A percentile compares a stretch with the other conserved stretches of the same genome.
Conservation (phyloP, 2,797 vertebrate genomes). For the Cirrhinus molitorella region DNA sequence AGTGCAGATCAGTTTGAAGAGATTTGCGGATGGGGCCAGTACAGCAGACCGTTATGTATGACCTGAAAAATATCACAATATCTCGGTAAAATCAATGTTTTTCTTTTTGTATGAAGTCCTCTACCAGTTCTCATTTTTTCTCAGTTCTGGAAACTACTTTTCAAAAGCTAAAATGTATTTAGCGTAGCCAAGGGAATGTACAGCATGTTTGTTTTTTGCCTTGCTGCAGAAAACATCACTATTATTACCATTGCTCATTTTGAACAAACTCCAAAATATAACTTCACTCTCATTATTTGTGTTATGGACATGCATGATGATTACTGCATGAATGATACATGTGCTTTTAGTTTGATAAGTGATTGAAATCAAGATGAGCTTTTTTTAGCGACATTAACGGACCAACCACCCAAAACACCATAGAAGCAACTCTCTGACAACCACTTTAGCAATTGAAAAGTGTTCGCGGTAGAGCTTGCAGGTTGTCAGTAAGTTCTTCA, state of each 20-base stretch:
- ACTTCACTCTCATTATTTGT: no score
- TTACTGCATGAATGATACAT: background rate
- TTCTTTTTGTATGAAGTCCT: background rate
- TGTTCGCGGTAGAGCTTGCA: background rate
- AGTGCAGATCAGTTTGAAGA: constrained; percentile 22
- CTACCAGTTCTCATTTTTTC: background rate
- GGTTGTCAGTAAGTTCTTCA: background rate
- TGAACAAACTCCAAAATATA: background rate
- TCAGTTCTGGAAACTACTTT: background rate
- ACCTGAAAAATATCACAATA: background rate
- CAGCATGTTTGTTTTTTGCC: background rate
- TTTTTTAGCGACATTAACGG: background rate
- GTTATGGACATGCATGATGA: background rate
- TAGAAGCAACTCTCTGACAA: background rate
- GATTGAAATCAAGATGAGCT: background rate
- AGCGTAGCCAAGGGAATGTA: background rate
- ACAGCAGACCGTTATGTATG: constrained; percentile 1
- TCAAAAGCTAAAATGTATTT: background rate
- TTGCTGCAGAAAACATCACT: background rate
- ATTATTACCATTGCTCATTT: background rate
- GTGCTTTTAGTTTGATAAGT: constrained; percentile 1
- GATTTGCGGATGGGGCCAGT: background rate
- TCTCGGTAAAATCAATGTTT: background rate
- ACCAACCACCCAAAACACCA: background rate
- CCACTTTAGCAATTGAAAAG: background rate